phyloP scores from a whole-genome alignment of 2,797 vertebrate species.

The Brotula barbata region DNA sequence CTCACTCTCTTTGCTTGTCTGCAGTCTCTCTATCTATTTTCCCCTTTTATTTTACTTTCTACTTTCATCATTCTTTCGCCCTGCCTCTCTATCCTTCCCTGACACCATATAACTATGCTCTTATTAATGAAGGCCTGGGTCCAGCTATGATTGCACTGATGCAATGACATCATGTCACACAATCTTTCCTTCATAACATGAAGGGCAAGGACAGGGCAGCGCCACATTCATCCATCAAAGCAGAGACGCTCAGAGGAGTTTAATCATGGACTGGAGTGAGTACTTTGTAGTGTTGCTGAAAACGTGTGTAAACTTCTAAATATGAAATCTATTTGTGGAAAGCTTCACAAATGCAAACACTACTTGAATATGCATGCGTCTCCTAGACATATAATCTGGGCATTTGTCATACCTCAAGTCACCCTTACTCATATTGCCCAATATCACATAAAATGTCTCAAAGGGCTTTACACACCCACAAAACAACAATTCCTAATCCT shows the following conservation, averaged over 20 bases:
- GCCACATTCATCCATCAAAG: slow-evolving; percentile 54
- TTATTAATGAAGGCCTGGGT: slow-evolving; percentile 66
- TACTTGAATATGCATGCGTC: background rate
- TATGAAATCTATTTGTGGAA: background rate
- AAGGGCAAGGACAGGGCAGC: slow-evolving; percentile 61
- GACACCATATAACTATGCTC: slow-evolving; percentile 35
- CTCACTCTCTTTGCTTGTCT: background rate
- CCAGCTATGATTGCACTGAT: slow-evolving; percentile 64
- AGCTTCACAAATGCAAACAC: slow-evolving; percentile 10
- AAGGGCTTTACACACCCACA: no score
- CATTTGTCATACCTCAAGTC: slow-evolving; percentile 25
- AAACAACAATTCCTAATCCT: no score
- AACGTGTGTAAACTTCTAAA: slow-evolving; percentile 15
- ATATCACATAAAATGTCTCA: no score
- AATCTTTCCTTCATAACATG: slow-evolving; percentile 67
- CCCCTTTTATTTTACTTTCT: background rate
- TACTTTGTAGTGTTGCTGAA: slow-evolving; percentile 16
- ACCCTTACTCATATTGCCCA: no score
- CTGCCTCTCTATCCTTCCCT: slow-evolving; percentile 18
- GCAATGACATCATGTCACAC: slow-evolving; percentile 74
- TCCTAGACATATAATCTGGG: slow-evolving; percentile 17
- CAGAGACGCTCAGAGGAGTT: slow-evolving; percentile 38
- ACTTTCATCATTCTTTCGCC: slow-evolving; percentile 21
- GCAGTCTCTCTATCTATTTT: slow-evolving; percentile 7
- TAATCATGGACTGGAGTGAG: slow-evolving; percentile 52